Evolutionary conservation across 2,888 invertebrate genomes (phyloP).

Genomic region (Spilarctia lutea): DNA sequence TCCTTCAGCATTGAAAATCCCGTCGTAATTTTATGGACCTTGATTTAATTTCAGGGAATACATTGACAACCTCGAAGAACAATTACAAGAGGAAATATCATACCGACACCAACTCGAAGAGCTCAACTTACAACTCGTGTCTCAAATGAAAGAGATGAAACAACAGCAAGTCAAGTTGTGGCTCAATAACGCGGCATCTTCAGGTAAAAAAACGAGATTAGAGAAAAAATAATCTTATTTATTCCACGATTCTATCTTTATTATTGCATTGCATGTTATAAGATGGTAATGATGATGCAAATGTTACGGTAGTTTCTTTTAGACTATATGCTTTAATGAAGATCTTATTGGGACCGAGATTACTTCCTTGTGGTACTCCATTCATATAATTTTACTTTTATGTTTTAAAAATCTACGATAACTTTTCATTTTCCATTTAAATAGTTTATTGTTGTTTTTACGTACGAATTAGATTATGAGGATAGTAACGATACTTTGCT

Average conservation of each 20-base stretch:
- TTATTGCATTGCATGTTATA: too few relatives aligned
- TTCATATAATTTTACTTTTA: background rate
- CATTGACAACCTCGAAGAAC: slow-evolving; percentile 82
- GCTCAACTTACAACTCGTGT: slow-evolving; percentile 86
- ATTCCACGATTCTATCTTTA: background rate
- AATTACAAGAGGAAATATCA: slow-evolving; percentile 87
- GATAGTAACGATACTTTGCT: background rate
- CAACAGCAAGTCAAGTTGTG: slow-evolving; percentile 77
- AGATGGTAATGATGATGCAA: background rate
- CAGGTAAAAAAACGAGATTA: slow-evolving; percentile 58
- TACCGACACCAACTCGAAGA: slow-evolving; percentile 88
- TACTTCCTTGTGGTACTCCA: background rate
- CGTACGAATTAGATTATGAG: background rate
- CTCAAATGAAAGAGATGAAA: slow-evolving; percentile 86
- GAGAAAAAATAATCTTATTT: background rate
- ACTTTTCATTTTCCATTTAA: background rate
- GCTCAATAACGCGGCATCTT: slow-evolving; percentile 71
- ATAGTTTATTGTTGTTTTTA: background rate
- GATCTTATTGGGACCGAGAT: background rate
- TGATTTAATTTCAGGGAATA: slow-evolving; percentile 65
- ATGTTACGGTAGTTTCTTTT: background rate
- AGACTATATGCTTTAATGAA: background rate
- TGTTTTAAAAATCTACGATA: background rate
- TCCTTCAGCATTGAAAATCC: background rate
- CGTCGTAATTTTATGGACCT: background rate